Base-by-base conservation (phyloP, 2,113 vertebrate genomes). In the Pipra filicauda region DNA sequence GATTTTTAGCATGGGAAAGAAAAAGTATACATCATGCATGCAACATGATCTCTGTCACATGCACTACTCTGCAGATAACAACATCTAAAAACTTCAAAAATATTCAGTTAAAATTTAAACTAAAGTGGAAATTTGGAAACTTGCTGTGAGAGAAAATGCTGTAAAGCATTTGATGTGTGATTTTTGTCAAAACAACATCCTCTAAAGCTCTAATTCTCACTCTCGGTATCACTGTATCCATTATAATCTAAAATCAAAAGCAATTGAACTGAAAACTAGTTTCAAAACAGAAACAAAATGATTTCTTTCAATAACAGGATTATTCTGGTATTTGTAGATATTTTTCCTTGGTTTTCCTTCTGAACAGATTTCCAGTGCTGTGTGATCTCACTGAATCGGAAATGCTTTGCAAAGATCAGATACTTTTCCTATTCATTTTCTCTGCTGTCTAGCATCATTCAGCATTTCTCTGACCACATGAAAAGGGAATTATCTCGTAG, bases 1-100 rank as follows among this genome's bases (percentile, higher is more conserved):
- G 91, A 91, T 93, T 81, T 85, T 82, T 91, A 89, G 91, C 91
- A 77, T 87, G 89, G 91, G 91, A 96, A 92, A 91, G 61, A 54
- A 92, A 73, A 31, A 55, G 64, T 51, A 71, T 73, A 27, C n/a
- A 52, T 84, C 76, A 22, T 84, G 43, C 39, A 7, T 74, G 73
- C 48, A 84, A 52, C 61, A 55, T 39, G 44, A 67, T 91, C 69
- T 81, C 72, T 90, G 5, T 66, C 28, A 2, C 65, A 14, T 21
- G 5, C 31, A 24, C 26, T n/a, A 2, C 44, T 82, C 33, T 88
- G 78, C 30, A 88, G 77, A 57, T 64, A 91, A 35, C 77, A 82
- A 41, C 52, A 70, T 77, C 30, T 67, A 43, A 41, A 95, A 74
- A 70, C 58, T 79, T 89, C 37, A 55, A 4, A 91, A 92, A 87